phyloP scores from a whole-genome alignment of 2,888 invertebrate species.

The Anorthoa munda region DNA sequence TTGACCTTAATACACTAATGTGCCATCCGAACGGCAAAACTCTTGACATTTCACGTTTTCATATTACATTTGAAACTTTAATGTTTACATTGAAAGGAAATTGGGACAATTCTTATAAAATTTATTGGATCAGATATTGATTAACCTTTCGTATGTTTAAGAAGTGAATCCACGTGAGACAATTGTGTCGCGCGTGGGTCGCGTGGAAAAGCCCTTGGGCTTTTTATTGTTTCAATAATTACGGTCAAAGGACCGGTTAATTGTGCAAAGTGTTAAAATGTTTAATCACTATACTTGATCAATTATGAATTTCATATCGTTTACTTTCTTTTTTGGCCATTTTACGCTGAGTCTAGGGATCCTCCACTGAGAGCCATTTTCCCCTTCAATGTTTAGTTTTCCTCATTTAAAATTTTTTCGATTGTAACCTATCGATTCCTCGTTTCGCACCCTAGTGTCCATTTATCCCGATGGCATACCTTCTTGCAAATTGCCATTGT shows the following conservation, averaged over 20 bases:
- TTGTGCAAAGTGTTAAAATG: too few relatives aligned
- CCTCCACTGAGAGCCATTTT: not conserved
- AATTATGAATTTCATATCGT: not conserved
- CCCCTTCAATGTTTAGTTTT: not conserved
- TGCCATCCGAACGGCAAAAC: conserved; percentile 4
- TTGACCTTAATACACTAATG: conserved; percentile 65
- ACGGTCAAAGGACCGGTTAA: too few relatives aligned
- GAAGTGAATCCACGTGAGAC: too few relatives aligned
- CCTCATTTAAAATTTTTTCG: conserved; percentile 1
- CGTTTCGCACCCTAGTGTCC: not conserved
- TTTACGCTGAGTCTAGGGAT: not conserved
- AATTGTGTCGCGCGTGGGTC: too few relatives aligned
- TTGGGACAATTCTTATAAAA: not conserved
- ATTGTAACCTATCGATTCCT: not conserved
- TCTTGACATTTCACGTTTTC: conserved; percentile 25
- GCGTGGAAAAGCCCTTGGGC: too few relatives aligned
- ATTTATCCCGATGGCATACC: not conserved
- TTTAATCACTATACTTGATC: too few relatives aligned
- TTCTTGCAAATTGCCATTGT: not conserved
- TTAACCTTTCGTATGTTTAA: not conserved
- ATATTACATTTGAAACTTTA: not conserved
- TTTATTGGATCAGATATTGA: not conserved
- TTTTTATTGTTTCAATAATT: too few relatives aligned
- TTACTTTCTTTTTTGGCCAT: not conserved
- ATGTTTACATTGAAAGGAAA: not conserved